Base-by-base conservation (phyloP, 2,888 invertebrate genomes). In the Megamerina dolium region DNA sequence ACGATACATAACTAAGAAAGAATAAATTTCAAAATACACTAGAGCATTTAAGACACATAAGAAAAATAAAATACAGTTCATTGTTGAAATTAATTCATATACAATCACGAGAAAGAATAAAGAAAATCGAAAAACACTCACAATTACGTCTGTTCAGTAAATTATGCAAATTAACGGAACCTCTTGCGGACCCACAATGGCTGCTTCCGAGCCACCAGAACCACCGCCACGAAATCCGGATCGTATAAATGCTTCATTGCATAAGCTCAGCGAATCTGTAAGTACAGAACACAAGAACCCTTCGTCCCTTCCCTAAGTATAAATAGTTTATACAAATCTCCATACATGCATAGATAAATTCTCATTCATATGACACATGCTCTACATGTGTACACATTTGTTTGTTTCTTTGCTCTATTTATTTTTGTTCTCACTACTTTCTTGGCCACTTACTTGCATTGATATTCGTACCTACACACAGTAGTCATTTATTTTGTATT, bases 201-300 rank as follows among this genome's bases (percentile, higher is more conserved):
- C 71, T 58, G 69, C 72, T 54, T 66, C 70, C 51, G 70, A 71
- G 64, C 70, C 70, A 56, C 70, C 70, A 66, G 70, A 71, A 61
- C 70, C 70, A 55, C 70, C 70, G 61, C 70, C 70, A 58, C 64
- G 70, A 58, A 71, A 71, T 63, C 70, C 70, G 61, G 70, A 71
- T 60, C 68, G 72, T 56, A 71, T 71, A 61, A 71, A 71, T 60
- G 71, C 70, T 57, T 70, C 70, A 54, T 60, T 71, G 52, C 68
- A 71, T 58, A 70, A 71, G 60, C 59, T 70, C 49, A 59, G 64
- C 55, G 70, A 71, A 60, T 66, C 70, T 60, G 70, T 71, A 70
- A 68, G 68, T 67, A 64, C 62, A 47, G 35, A 56, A n/a, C n/a
- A n/a, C n/a, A n/a, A n/a, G n/a, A n/a, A 4, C 12, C 26, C 13